Base-by-base conservation (phyloP, 2,113 vertebrate species). In the Murina feae region DNA sequence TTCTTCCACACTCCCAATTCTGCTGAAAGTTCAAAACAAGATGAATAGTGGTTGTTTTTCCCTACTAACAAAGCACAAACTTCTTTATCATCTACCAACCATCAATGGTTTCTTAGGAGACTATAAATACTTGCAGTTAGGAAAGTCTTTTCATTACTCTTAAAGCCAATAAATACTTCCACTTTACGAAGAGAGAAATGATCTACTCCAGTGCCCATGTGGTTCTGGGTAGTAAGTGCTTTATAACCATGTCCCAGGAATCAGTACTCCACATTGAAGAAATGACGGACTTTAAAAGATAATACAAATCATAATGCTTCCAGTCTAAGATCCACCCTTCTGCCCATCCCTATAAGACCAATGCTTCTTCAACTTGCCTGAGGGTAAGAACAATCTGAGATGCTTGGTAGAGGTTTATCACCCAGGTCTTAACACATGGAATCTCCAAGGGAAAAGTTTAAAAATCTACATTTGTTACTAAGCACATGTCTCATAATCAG, bases 181-280 rank as follows among this genome's bases (percentile, higher is more conserved):
- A 83, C 75, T 93, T 91, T 66, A 85, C 32, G 12, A 72, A 95
- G 21, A 81, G 8, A 89, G 58, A 82, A 93, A 86, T 68, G 20
- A 28, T 68, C 51, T 76, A 6, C 32, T 83, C 25, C 7, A 53
- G 2, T 23, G 5, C 4, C 35, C 28, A 9, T 90, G 35, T 58
- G 91, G 60, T 84, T 86, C 76, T 20, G 76, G 18, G 49, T 17
- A 83, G 18, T 78, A 91, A 93, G 65, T 2, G 10, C 60, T 89
- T 83, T 69, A 60, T 58, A 80, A 78, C 65, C 88, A 1, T 23
- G 69, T 47, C n/a, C 39, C 17, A 21, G 37, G 63, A 84, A 83
- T 87, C 83, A 91, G 95, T 25, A 84, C 4, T 69, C 6, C 39
- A 60, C 51, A 91, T 84, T 37, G 71, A 94, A 71, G 42, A 71